Evolutionary conservation across 2,113 vertebrate genomes (phyloP), one percentile per base, ranked within the genome.

Genomic region (Leucopternis melanops): DNA sequence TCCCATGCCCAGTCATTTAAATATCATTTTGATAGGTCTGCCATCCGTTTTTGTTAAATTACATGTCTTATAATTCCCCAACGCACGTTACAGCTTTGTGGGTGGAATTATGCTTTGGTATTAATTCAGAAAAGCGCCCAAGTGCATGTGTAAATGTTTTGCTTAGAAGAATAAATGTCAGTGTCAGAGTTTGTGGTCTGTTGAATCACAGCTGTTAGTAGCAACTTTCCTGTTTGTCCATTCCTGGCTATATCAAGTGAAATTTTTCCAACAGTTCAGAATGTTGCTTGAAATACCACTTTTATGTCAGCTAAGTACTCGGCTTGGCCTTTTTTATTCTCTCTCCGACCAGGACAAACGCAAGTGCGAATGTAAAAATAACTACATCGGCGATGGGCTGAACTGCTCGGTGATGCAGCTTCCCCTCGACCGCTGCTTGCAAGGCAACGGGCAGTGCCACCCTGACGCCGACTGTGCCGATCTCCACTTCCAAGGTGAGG

Each of bases 401-500:
- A 92, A 94, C 80, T 99, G 99, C 70, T 98, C 98, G 0, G 96
- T 97, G 32, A 98, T 98, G 95, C 95, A 98, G 90, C 97, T 98
- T 42, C 98, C 98, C 5, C 74, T 99, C 1, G 97, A 99, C 97
- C 99, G 99, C 94, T 99, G 99, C 97, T 88, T 99, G 86, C 98
- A 99, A 86, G 97, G 98, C 97, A 99, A 99, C 0, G 99, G 99
- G 34, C 97, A 97, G 45, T 99, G 99, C 94, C 98, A 99, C 31
- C 82, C 97, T 0, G 97, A 99, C 0, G 99, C 99, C 2, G 49
- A 81, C 89, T 99, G 99, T 19, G 86, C 97, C 0, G 99, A 99
- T 85, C 98, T 99, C 54, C 99, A 99, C 79, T 99, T 98, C 92
- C 98, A 99, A 97, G 99, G 99, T 99, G 70, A 97, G 98, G 91